Evolutionary conservation across 2,797 vertebrate genomes (phyloP), one percentile per base, ranked within the genome.

Genomic region (Enteromius argenteus): DNA sequence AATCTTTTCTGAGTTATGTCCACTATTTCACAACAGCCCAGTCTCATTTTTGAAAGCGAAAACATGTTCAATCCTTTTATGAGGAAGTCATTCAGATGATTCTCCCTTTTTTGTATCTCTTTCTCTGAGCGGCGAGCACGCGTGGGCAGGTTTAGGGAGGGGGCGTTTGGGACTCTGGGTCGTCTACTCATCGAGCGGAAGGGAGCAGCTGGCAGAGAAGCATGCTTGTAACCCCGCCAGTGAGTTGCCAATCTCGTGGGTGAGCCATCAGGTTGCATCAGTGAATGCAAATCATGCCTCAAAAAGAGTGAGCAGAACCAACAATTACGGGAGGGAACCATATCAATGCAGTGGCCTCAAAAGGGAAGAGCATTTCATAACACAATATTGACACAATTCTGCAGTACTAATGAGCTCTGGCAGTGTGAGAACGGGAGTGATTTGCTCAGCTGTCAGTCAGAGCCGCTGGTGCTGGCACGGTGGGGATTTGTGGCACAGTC

Each of bases 251-350:
- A 85, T 89, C 90, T 88, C 58, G 17, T 37, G 71, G 89, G 87
- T 83, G 80, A 76, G 86, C 86, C 68, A 81, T 88, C 91, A 89
- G 89, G 83, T 89, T 89, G 83, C 69, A 85, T 90, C 82, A 89
- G 81, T 85, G 86, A 92, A 92, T 92, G 83, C 89, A 92, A 93
- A 94, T 90, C 89, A 84, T 88, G 90, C 87, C 91, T 89, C 86
- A 90, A 39, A 80, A 39, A 64, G 56, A 76, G 64, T 85, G 84
- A 81, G 84, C 71, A 88, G 88, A 92, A 92, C 90, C 89, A 90
- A 91, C 89, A 92, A 92, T 93, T 91, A 92, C 73, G 76, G 80
- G 80, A 84, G 80, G 53, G 86, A 90, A 89, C 92, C n/a, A 87
- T 86, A 90, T 91, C 89, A 92, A 93, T 90, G 81, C 44, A 60